phyloP scores from a whole-genome alignment of 1,140 invertebrate genomes.

The Microplitis mediator region DNA sequence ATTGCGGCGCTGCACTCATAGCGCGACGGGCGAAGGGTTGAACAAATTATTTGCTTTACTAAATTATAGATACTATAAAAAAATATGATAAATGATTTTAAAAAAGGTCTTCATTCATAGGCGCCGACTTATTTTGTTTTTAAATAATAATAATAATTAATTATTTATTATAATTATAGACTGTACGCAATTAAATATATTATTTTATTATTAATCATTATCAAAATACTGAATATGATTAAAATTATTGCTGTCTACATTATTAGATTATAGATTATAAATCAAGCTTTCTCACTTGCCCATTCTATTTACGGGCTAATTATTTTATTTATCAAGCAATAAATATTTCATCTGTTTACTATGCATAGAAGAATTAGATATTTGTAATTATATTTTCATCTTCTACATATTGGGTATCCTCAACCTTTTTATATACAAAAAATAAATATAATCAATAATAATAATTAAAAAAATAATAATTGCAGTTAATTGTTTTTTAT shows the following conservation, averaged over 20 bases:
- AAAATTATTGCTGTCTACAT: background rate
- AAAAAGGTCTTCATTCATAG: slow-evolving; percentile 28
- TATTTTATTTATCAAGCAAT: background rate
- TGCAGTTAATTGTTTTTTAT: too few relatives aligned
- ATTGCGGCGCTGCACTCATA: too few relatives aligned
- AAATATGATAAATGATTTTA: background rate
- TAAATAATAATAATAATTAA: background rate
- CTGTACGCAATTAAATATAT: background rate
- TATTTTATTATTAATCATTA: slow-evolving; percentile 8
- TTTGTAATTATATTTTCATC: too few relatives aligned
- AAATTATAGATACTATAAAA: too few relatives aligned
- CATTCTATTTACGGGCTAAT: background rate
- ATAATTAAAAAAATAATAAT: too few relatives aligned
- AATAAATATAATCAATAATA: too few relatives aligned
- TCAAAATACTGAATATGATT: background rate
- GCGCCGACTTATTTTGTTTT: slow-evolving; percentile 31
- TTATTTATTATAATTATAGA: background rate
- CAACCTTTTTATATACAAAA: too few relatives aligned
- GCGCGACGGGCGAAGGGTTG: too few relatives aligned
- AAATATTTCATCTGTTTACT: background rate
- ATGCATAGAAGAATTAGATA: background rate
- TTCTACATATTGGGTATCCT: too few relatives aligned
- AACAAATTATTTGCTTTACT: too few relatives aligned
- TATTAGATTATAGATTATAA: background rate
- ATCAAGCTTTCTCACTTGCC: slow-evolving; percentile 19